phyloP scores from a whole-genome alignment of 2,113 vertebrate genomes.

The Nanger granti region DNA sequence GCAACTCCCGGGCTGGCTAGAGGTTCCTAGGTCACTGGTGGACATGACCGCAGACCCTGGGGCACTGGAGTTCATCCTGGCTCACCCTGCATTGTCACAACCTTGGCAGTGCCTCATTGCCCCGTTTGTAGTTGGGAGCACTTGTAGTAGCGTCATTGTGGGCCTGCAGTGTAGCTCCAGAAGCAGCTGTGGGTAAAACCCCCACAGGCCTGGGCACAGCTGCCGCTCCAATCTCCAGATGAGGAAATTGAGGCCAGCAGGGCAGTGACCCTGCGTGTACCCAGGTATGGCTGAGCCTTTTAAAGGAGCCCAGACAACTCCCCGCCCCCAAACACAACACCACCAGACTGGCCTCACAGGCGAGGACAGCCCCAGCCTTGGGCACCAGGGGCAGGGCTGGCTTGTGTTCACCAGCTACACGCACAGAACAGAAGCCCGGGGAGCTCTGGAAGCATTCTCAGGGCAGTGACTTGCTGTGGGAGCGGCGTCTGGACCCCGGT shows the following conservation, averaged over 20 bases:
- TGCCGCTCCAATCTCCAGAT: neutral
- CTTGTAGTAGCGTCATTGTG: neutral
- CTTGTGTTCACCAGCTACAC: neutral
- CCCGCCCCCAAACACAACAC: too few species aligned
- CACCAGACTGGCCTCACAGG: neutral
- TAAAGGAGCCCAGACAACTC: neutral
- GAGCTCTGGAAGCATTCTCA: neutral
- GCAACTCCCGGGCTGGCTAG: too few species aligned
- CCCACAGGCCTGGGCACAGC: neutral
- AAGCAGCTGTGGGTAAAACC: neutral
- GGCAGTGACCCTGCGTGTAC: neutral
- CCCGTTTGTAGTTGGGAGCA: accelerated
- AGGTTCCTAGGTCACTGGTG: neutral
- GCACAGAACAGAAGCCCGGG: neutral
- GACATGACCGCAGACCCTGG: neutral
- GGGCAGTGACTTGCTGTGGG: neutral
- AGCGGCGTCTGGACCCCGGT: accelerated
- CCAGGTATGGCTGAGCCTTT: neutral
- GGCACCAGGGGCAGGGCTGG: neutral
- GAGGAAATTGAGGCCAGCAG: neutral
- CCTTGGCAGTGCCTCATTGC: neutral
- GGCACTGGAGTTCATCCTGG: neutral
- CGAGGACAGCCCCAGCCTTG: neutral
- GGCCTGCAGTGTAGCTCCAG: neutral
- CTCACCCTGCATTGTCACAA: neutral